These are phyloP conservation scores for Equus quagga DNA, from an alignment of 2,113 vertebrate species.

Conservation along the genomic window DNA sequence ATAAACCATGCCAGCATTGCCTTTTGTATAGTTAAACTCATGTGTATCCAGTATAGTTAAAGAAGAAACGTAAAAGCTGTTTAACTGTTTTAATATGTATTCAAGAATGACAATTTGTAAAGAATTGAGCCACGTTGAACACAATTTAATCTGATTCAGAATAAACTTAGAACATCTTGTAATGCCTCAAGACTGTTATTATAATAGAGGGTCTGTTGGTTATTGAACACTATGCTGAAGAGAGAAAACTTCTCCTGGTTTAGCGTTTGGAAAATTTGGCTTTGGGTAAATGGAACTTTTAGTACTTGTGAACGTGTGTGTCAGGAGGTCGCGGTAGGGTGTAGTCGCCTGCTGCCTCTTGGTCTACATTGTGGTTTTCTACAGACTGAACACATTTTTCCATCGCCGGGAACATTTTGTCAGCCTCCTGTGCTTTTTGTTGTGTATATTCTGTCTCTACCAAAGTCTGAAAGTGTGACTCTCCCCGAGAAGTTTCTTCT, in stretches of 20 bases:
- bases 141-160: constrained; percentile 56
- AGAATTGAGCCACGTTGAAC: constrained; percentile 49
- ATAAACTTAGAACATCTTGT: constrained; percentile 63
- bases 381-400: background rate
- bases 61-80: constrained; percentile 40
- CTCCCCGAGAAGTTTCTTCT: background rate
- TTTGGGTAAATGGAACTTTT: background rate
- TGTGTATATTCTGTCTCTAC: background rate
- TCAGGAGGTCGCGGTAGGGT: background rate
- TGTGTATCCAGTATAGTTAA: constrained; percentile 43
- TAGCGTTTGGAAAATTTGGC: background rate
- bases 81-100: constrained; percentile 53
- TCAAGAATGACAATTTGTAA: constrained; percentile 57
- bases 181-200: constrained; percentile 43
- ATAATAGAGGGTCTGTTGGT: background rate
- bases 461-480: background rate
- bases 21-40: constrained; percentile 53
- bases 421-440: background rate
- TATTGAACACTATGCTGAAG: background rate
- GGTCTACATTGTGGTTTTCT: background rate
- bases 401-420: background rate
- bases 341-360: background rate
- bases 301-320: background rate
- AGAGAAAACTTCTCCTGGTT: background rate
- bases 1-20: background rate